Evolutionary conservation across 2,888 invertebrate species (phyloP).

Genomic region (Mactromeris polynyma): DNA sequence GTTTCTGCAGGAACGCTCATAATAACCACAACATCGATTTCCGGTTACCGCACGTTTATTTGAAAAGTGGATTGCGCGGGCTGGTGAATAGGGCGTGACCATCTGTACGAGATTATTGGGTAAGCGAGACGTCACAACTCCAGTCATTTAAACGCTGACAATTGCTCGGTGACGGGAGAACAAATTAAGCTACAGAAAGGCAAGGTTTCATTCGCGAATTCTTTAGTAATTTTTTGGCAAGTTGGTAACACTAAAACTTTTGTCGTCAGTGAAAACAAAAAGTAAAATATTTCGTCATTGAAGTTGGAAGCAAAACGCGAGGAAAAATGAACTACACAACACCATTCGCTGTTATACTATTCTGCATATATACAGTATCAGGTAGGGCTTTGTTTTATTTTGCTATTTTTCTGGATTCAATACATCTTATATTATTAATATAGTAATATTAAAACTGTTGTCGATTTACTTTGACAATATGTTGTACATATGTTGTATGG

Average conservation of each 20-base stretch:
- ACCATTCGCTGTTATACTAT: slow-evolving; percentile 41
- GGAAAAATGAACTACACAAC: slow-evolving; percentile 55
- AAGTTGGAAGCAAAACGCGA: background rate
- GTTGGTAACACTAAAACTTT: background rate
- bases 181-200: slow-evolving; percentile 37
- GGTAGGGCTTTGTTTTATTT: slow-evolving; percentile 49
- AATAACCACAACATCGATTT: slow-evolving; percentile 47
- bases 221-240: background rate
- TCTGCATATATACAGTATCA: slow-evolving; percentile 54
- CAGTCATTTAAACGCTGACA: slow-evolving; percentile 54
- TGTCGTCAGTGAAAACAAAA: background rate
- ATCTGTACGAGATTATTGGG: slow-evolving; percentile 50
- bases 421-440: too few species aligned
- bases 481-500: too few species aligned
- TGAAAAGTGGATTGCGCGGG: slow-evolving; percentile 45
- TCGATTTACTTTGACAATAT: too few species aligned
- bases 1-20: slow-evolving; percentile 42
- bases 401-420: too few species aligned
- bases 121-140: slow-evolving; percentile 46
- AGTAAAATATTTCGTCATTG: background rate
- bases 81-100: slow-evolving; percentile 58
- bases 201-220: slow-evolving; percentile 18
- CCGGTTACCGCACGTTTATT: slow-evolving; percentile 53
- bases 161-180: slow-evolving; percentile 33
- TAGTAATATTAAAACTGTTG: too few species aligned